phyloP scores from a whole-genome alignment of 2,797 vertebrate genomes.

The Fundulus diaphanus region DNA sequence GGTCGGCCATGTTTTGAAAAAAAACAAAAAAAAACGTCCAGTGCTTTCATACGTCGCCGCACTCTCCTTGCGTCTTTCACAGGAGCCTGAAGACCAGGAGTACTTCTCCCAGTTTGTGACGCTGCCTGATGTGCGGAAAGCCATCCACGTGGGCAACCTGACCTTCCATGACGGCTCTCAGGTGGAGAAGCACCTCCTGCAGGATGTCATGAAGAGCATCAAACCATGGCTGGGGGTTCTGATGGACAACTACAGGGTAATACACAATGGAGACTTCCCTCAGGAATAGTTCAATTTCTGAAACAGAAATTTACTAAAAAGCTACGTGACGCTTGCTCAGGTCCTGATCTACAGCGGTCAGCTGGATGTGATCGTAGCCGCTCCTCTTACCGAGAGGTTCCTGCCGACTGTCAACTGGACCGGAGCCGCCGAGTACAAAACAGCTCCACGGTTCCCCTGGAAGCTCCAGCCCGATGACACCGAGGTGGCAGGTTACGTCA shows the following conservation, averaged over 20 bases:
- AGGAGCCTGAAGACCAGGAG: slow-evolving; percentile 84
- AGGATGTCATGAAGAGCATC: slow-evolving; percentile 88
- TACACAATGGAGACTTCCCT: background rate
- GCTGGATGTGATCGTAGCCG: slow-evolving; percentile 88
- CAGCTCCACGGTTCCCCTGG: slow-evolving; percentile 81
- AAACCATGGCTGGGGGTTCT: slow-evolving; percentile 88
- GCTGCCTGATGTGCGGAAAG: slow-evolving; percentile 78
- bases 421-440: slow-evolving; percentile 77
- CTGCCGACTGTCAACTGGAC: slow-evolving; percentile 86
- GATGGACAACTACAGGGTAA: slow-evolving; percentile 90
- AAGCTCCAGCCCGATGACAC: slow-evolving; percentile 83
- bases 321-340: slow-evolving; percentile 51
- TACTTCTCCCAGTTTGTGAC: slow-evolving; percentile 85
- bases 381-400: slow-evolving; percentile 85
- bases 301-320: background rate
- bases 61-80: background rate
- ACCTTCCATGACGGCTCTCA: slow-evolving; percentile 81
- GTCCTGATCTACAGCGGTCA: slow-evolving; percentile 90
- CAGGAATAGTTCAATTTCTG: background rate
- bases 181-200: slow-evolving; percentile 85
- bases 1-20: background rate
- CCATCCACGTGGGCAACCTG: slow-evolving; percentile 88
- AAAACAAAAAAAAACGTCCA: too few species aligned
- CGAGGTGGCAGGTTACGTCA: slow-evolving; percentile 89
- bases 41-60: background rate